Base-by-base conservation (phyloP, 2,113 vertebrate species). In the Nesogale talazaci region DNA sequence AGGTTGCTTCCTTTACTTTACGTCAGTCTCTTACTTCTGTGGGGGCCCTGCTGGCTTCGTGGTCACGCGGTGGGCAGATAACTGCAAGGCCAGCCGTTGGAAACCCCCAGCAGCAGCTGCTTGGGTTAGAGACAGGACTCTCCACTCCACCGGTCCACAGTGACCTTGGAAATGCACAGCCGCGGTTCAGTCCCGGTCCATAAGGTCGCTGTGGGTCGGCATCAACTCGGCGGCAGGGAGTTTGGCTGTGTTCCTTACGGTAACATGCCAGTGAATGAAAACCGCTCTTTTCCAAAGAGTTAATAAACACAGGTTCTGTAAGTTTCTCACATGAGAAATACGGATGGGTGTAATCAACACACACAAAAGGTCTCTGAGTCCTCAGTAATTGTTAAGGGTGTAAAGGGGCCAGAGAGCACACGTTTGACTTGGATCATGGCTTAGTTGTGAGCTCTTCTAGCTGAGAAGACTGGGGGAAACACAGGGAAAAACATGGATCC, bases 311-410 rank as follows among this genome's bases (percentile, higher is more conserved):
- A 42, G 27, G 2, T 86, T 80, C 80, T 42, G 93, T 46, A 69
- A 67, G 29, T 65, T 92, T 89, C 81, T 74, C 81, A 94, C 86
- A 69, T 12, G 27, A 23, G 61, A 88, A 89, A 65, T 27, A 76
- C 74, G 56, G 57, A 83, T 57, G 42, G 69, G 36, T 34, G 42
- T 22, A 67, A 81, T 22, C 5, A 7, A 76, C 6, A 38, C 29
- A 87, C 75, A 87, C 31, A 74, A 86, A 93, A 88, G 27, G 46
- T 92, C 42, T 90, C 82, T 7, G 8, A 46, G 34, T 57, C 56
- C 42, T 92, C 15, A 14, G 23, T 67, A 90, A 72, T 87, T 75
- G 46, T 22, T 19, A 81, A 93, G 27, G 25, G 12, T 78, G 3
- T 67, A 83, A 80, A 67, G 25, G 79, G 79, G 23, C 72, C 59